phyloP scores from a whole-genome alignment of 2,113 vertebrate species.

The Siniperca knerii region DNA sequence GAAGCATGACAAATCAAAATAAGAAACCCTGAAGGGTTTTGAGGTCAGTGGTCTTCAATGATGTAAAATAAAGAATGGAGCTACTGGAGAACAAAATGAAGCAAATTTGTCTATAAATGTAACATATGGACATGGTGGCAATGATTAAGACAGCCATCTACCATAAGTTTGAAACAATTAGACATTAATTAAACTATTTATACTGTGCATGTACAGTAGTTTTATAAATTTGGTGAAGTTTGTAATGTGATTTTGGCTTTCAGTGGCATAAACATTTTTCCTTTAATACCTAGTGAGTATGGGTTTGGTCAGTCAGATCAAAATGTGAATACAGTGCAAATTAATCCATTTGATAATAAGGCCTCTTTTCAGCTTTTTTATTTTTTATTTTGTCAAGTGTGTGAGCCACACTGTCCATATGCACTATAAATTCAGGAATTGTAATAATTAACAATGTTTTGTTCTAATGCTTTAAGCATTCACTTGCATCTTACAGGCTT shows the following conservation, averaged over 20 bases:
- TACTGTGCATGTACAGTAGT: neutral
- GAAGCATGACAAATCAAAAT: constrained; percentile 68
- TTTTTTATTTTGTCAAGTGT: neutral
- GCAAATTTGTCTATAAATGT: constrained; percentile 9
- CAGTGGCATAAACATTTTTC: neutral
- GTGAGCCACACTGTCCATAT: neutral
- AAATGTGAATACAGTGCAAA: neutral
- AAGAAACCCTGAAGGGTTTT: constrained; percentile 56
- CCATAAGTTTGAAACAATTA: neutral
- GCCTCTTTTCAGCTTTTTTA: neutral
- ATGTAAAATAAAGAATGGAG: constrained; percentile 24
- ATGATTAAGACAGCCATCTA: neutral
- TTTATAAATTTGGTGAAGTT: neutral
- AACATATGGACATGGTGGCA: constrained; percentile 13
- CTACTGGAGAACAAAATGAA: constrained; percentile 35
- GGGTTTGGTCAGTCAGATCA: neutral
- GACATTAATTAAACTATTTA: neutral
- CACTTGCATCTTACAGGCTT: neutral
- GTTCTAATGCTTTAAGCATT: neutral
- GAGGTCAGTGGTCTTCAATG: constrained; percentile 57
- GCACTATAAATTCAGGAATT: too few relatives aligned
- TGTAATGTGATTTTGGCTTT: neutral
- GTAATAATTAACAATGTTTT: neutral
- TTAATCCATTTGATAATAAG: neutral
- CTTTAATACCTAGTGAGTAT: neutral